A percentile compares a stretch with the other conserved stretches of the same genome.
These are phyloP conservation scores for Lethrus apterus DNA, from an alignment of 1,140 invertebrate species.

Conservation along the genomic window DNA sequence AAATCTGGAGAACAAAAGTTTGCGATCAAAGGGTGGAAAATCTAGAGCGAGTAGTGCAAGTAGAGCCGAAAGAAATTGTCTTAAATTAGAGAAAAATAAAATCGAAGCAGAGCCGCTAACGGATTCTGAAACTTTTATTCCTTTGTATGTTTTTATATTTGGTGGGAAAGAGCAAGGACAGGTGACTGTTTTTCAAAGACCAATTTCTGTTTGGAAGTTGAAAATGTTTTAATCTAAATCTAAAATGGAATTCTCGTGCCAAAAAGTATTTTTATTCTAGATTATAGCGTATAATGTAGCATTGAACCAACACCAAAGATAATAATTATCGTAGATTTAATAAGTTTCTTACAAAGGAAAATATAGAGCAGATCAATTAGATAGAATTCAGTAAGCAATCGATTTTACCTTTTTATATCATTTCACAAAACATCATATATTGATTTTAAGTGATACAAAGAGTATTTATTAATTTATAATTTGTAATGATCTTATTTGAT, in stretches of 20 bases:
- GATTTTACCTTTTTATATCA: no score
- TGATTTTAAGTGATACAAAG: no score
- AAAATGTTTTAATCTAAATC: constrained; percentile 44
- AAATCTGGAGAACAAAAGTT: constrained; percentile 33
- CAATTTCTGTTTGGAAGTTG: constrained; percentile 59
- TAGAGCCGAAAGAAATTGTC: constrained; percentile 32
- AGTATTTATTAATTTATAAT: no score
- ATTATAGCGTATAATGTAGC: no score
- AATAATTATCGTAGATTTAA: no score
- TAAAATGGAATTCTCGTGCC: neutral
- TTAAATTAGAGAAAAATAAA: constrained; percentile 22
- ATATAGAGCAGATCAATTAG: no score
- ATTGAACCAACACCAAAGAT: no score
- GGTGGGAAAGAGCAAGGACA: constrained; percentile 61
- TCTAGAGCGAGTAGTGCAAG: constrained; percentile 38
- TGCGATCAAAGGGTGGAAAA: constrained; percentile 26
- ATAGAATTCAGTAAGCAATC: no score
- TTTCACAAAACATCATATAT: no score
- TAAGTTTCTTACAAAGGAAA: no score
- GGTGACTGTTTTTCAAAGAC: constrained; percentile 58
- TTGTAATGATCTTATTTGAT: no score
- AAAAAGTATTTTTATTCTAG: neutral
- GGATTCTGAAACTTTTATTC: constrained; percentile 40
- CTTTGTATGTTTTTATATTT: constrained; percentile 55
- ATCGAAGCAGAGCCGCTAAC: constrained; percentile 27